A percentile compares a stretch with the other conserved stretches of the same genome.
phyloP scores from a whole-genome alignment of 2,113 vertebrate genomes.

The Apaloderma vittatum region DNA sequence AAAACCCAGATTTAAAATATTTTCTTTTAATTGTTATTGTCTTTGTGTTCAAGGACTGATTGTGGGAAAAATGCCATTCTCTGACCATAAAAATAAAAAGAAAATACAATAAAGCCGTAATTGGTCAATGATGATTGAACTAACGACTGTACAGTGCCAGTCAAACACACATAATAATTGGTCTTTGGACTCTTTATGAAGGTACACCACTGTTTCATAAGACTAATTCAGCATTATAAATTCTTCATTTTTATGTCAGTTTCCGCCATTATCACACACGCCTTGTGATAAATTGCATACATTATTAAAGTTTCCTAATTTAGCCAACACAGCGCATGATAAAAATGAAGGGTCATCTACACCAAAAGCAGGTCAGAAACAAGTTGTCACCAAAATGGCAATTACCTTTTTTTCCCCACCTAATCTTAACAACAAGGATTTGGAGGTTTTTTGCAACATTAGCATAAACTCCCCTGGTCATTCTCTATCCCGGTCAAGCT shows the following conservation, averaged over 20 bases:
- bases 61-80: conserved; percentile 79
- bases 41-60: conserved; percentile 78
- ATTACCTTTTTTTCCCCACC: not conserved
- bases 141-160: conserved; percentile 73
- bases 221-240: conserved; percentile 72
- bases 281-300: conserved; percentile 6
- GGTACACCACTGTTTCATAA: conserved; percentile 75
- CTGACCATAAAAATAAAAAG: conserved; percentile 81
- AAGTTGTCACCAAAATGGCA: not conserved
- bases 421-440: not conserved
- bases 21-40: conserved; percentile 78
- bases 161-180: conserved; percentile 74
- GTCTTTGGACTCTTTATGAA: conserved; percentile 81
- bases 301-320: conserved; percentile 65
- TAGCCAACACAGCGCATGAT: not conserved
- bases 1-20: conserved; percentile 74
- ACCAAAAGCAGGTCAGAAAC: not conserved
- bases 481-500: not conserved
- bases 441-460: not conserved
- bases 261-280: conserved; percentile 43
- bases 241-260: conserved; percentile 68
- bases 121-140: conserved; percentile 77
- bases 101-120: conserved; percentile 83
- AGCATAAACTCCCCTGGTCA: not conserved
- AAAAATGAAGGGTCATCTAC: conserved; percentile 44